phyloP scores from a whole-genome alignment of 2,888 invertebrate genomes.

The Melanophora roralis region DNA sequence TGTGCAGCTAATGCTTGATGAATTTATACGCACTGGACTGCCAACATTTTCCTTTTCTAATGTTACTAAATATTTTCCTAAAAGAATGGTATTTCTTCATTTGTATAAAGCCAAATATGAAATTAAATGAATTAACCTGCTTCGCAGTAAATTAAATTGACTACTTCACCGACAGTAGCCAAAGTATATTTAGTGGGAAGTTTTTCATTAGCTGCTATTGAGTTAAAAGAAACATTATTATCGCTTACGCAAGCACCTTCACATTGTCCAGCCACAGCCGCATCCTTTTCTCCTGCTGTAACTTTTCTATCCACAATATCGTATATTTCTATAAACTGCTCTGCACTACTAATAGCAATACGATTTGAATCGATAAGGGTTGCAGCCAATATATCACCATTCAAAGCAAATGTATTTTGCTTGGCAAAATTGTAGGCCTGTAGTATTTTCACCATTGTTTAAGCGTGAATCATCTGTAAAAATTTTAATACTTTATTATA shows the following conservation, averaged over 20 bases:
- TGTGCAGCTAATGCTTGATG: slow-evolving; percentile 72
- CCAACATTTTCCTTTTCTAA: slow-evolving; percentile 74
- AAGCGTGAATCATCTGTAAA: slow-evolving; percentile 18
- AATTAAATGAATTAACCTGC: slow-evolving; percentile 77
- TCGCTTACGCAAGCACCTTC: background rate
- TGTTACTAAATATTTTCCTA: slow-evolving; percentile 74
- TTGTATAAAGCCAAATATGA: background rate
- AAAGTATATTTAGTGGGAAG: slow-evolving; percentile 78
- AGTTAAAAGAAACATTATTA: slow-evolving; percentile 9
- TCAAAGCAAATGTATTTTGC: slow-evolving; percentile 75
- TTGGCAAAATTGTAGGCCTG: slow-evolving; percentile 76
- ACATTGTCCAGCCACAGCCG: background rate
- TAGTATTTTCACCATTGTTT: slow-evolving; percentile 75
- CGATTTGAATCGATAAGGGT: slow-evolving; percentile 73
- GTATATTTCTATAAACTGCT: slow-evolving; percentile 76
- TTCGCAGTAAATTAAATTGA: slow-evolving; percentile 82
- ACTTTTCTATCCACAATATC: slow-evolving; percentile 70
- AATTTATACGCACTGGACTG: slow-evolving; percentile 72
- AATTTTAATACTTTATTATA: background rate
- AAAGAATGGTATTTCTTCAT: too few relatives aligned
- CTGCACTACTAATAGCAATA: slow-evolving; percentile 75
- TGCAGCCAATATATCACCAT: slow-evolving; percentile 74
- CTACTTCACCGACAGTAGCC: slow-evolving; percentile 85
- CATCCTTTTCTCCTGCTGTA: slow-evolving; percentile 35
- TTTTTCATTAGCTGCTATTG: slow-evolving; percentile 53